These are phyloP conservation scores for Drosophila anomelani DNA, from an alignment of 2,888 invertebrate genomes.

Conservation along the genomic window DNA sequence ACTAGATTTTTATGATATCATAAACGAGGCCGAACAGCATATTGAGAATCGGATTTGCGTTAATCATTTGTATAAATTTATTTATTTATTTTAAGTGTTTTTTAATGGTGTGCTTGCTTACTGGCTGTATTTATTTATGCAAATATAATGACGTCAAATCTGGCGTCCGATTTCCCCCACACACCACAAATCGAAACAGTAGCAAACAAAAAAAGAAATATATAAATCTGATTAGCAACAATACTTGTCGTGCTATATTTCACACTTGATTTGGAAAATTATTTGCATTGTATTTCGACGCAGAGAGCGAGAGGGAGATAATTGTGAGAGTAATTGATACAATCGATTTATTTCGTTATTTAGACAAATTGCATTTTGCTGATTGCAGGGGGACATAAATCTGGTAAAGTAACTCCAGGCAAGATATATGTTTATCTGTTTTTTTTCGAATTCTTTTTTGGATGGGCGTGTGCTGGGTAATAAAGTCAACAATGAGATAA, in stretches of 20 bases:
- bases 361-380: conserved; percentile 49
- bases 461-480: conserved; percentile 40
- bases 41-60: conserved; percentile 42
- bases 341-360: conserved; percentile 28
- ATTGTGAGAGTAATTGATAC: conserved; percentile 24
- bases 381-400: conserved; percentile 52
- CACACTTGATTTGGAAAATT: conserved; percentile 38
- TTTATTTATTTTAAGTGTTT: conserved; percentile 55
- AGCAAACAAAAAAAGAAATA: neutral
- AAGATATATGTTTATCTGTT: conserved; percentile 27
- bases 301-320: neutral
- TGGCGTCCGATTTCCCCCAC: conserved; percentile 29
- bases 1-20: conserved; percentile 60
- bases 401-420: conserved; percentile 14
- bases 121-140: conserved; percentile 48
- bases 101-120: conserved; percentile 50
- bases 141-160: conserved; percentile 71
- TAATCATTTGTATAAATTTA: conserved; percentile 67
- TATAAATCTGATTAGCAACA: conserved; percentile 66
- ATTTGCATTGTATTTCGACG: conserved; percentile 10
- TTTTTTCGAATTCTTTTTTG: neutral
- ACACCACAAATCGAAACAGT: conserved; percentile 13
- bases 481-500: conserved; percentile 38
- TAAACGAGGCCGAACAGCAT: conserved; percentile 37
- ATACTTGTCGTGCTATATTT: conserved; percentile 48